Evolutionary conservation across 2,888 invertebrate genomes (phyloP).

Genomic region (Podotricha telesiphe): DNA sequence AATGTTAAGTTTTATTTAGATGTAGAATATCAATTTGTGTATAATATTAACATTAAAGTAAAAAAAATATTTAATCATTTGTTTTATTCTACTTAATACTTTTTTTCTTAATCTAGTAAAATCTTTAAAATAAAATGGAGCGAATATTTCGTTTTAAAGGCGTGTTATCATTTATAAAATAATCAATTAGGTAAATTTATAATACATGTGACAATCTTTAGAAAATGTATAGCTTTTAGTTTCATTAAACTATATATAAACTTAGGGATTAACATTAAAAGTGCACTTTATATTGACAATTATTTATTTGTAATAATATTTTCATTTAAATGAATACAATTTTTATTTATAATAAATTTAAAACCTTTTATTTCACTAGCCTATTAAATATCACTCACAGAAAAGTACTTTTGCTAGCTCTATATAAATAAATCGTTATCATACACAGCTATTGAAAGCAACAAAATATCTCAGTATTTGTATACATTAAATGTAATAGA

Average conservation of each 20-base stretch:
- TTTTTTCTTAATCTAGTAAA: background rate
- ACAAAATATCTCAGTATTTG: conserved; percentile 19
- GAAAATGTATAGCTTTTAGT: too few relatives aligned
- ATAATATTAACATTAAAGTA: conserved; percentile 46
- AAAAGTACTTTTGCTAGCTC: conserved; percentile 34
- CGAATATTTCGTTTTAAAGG: too few relatives aligned
- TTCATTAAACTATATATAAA: too few relatives aligned
- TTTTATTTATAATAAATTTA: conserved; percentile 37
- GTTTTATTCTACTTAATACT: conserved; percentile 36
- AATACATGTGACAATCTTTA: too few relatives aligned
- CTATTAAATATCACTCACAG: conserved; percentile 40
- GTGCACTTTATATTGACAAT: conserved; percentile 28
- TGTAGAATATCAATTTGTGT: conserved; percentile 46
- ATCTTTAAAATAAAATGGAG: too few relatives aligned
- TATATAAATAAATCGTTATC: conserved; percentile 32
- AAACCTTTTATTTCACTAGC: conserved; percentile 37
- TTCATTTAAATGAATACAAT: conserved; percentile 38
- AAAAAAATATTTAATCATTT: conserved; percentile 48
- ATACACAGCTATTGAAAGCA: conserved; percentile 30
- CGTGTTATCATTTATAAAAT: too few relatives aligned
- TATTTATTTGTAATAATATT: conserved; percentile 42
- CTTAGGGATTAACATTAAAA: conserved; percentile 1
- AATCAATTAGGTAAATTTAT: too few relatives aligned
- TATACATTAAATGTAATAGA: conserved; percentile 37
- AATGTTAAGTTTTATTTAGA: conserved; percentile 26